phyloP scores from a whole-genome alignment of 2,888 invertebrate genomes.

The Polydrusus tereticollis region DNA sequence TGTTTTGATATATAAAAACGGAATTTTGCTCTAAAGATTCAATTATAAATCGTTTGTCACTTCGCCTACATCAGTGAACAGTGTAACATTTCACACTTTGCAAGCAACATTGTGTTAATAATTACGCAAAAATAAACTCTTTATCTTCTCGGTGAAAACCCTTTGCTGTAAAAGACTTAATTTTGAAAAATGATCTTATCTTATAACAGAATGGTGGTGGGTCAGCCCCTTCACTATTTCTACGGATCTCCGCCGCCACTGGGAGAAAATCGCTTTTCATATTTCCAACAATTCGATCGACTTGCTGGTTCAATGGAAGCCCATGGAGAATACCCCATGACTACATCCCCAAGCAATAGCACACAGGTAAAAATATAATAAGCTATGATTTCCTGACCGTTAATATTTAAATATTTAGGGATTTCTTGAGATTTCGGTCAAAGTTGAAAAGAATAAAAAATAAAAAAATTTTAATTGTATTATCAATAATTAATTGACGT shows the following conservation, averaged over 20 bases:
- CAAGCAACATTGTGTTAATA: too few relatives aligned
- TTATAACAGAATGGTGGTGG: constrained; percentile 64
- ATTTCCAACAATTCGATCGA: constrained; percentile 54
- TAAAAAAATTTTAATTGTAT: too few relatives aligned
- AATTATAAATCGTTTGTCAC: constrained; percentile 1
- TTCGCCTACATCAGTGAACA: not conserved
- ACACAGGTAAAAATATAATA: constrained; percentile 60
- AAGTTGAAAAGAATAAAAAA: too few relatives aligned
- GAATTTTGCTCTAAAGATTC: not conserved
- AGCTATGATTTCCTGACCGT: too few relatives aligned
- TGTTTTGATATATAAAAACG: not conserved
- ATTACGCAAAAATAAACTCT: too few relatives aligned
- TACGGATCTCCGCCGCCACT: constrained; percentile 37
- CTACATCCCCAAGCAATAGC: constrained; percentile 61
- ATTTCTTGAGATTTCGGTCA: too few relatives aligned
- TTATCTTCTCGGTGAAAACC: constrained; percentile 3
- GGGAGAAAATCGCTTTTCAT: constrained; percentile 46
- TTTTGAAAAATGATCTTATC: constrained; percentile 57
- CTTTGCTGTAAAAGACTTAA: not conserved
- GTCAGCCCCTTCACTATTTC: constrained; percentile 63
- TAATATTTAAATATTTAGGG: too few relatives aligned
- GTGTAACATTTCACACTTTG: too few relatives aligned
- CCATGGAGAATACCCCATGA: constrained; percentile 61
- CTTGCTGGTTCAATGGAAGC: constrained; percentile 54
- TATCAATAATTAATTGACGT: too few relatives aligned